Percentiles rank a stretch among this genome's conserved stretches.
These are phyloP conservation scores for Bos javanicus DNA, from an alignment of 2,113 vertebrate species.

Conservation along the genomic window DNA sequence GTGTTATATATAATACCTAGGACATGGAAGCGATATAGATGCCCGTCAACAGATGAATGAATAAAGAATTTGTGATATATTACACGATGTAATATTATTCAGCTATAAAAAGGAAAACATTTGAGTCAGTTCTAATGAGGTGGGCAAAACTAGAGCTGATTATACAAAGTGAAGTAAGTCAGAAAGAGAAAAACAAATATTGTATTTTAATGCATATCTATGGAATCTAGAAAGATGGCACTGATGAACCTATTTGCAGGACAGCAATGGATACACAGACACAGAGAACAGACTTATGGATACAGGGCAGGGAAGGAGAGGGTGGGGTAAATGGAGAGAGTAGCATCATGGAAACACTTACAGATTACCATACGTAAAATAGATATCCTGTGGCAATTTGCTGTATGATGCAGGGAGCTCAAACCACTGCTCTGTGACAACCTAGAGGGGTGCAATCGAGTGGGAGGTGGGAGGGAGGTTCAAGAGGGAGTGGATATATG, in stretches of 20 bases:
- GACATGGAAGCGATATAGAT: neutral
- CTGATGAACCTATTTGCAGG: neutral
- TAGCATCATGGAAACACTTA: neutral
- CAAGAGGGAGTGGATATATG: neutral
- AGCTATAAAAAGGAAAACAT: neutral
- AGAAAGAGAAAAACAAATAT: neutral
- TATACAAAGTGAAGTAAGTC: neutral
- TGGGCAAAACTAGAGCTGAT: neutral
- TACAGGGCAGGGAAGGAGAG: neutral
- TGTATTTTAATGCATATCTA: neutral
- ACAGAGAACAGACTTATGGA: neutral
- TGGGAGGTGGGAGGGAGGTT: neutral
- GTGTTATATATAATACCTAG: neutral
- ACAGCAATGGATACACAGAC: neutral
- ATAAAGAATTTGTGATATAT: neutral
- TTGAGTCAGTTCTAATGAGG: neutral
- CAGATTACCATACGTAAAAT: neutral
- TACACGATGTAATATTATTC: neutral
- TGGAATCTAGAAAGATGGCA: neutral
- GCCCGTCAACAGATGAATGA: neutral
- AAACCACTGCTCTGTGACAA: neutral
- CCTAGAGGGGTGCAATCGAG: neutral
- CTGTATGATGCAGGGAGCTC: neutral
- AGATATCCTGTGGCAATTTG: neutral
- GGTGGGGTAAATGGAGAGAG: neutral